Evolutionary conservation across 1,140 invertebrate genomes (phyloP), one percentile per base, ranked within the genome.

Genomic region (Drosophila novamexicana): DNA sequence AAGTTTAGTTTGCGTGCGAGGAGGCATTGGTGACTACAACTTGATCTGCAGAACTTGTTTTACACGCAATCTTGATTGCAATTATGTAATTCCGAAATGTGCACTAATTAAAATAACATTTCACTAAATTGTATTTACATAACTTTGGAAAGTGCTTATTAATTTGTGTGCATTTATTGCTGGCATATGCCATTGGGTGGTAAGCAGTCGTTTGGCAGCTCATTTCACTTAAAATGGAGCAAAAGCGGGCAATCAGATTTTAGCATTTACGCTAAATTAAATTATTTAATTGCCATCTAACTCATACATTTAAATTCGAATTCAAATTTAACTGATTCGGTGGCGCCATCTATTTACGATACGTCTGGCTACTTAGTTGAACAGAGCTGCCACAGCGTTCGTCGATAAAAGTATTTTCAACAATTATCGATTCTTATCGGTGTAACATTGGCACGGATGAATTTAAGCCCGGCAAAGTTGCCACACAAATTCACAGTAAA

Each of bases 1-100:
- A 42, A 44, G 50, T 36, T 71, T 61, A 52, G 70, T 67, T 81
- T 70, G 79, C 82, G 75, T 82, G 75, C 52, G 52, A 59, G 36
- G 79, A 64, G 47, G 56, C 53, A 59, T 56, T 52, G 36, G 50
- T 62, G 65, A 72, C 57, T 69, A 76, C 68, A 83, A 88, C 69
- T 88, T 73, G 84, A 88, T 88, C 65, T 71, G 75, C 50, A 36
- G 74, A 88, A 89, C 84, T 64, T 54, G 84, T 89, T 90, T 65
- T 73, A 75, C 80, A 81, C 84, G 80, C 84, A 89, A 88, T 88
- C 83, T 89, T 70, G 80, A 88, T 84, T 78, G 75, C 75, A 84
- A 89, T 89, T 89, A 84, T 89, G 84, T 89, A 89, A 89, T 89
- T 89, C 74, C 75, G 78, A 89, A 89, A 84, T 89, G 62, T 65